Base-by-base conservation (phyloP, 92 coral and sea anemone species). In the Porites lobata region DNA sequence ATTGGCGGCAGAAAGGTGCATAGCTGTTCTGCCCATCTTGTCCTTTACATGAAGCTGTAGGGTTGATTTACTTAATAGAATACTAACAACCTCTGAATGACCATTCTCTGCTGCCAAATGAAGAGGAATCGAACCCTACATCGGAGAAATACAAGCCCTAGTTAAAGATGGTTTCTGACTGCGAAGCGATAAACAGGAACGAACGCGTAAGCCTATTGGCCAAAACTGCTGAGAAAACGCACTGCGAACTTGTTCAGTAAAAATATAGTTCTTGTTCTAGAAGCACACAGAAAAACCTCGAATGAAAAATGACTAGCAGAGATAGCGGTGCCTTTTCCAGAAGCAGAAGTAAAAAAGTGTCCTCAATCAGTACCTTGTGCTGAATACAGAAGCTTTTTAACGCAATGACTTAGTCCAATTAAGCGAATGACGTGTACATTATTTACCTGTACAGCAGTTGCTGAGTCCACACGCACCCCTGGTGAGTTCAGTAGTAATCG, bases 401-500 rank as follows among this genome's bases (percentile, higher is more conserved):
- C 61, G 11, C 61, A 56, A 9, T 6, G 14, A 20, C 4, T 21
- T 24, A 4, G 82, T 15, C 24, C 8, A 17, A 54, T 43, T 13
- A 75, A 75, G 38, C 1, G 9, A 43, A 21, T 54, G 8, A 54
- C 22, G 63, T n/a, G 43, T 21, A n/a, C 50, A 15, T 21, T 17
- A 50, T 47, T 79, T 82, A 97, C 99, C 93, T 93, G 90, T 58
- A 92, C 84, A 8, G 98, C 94, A 29, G 99, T 97, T 7, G 98
- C 95, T 20, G 99, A 85, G 75, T 97, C 99, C 91, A 96, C 98
- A 47, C 98, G 96, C 88, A 97, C 99, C 0, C 99, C 98, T 47
- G 98, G 99, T 4, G 98, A 96, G 93, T 97, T 97, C 90, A 97
- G 95, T 86, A 97, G 98, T 82, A 97, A 91, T 58, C 99, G 92